These are phyloP conservation scores for Lytechinus pictus DNA, from an alignment of 35 echinoderm and acorn worm genomes.

Conservation along the genomic window DNA sequence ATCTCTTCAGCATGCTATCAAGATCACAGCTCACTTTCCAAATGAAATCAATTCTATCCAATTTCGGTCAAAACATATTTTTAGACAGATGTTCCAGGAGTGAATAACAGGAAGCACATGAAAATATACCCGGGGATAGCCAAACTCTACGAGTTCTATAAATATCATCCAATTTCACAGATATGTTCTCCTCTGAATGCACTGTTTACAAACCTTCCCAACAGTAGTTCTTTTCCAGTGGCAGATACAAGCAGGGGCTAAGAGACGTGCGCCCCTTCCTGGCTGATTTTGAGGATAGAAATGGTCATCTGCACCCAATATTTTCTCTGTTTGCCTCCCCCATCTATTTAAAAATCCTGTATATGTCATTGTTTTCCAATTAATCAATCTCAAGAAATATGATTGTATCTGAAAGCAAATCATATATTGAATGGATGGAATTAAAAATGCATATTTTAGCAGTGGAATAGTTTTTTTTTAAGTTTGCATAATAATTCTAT, in stretches of 20 bases:
- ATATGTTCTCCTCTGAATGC: not conserved
- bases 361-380: not conserved
- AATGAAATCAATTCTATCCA: not conserved
- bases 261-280: too few species aligned
- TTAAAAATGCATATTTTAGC: too few species aligned
- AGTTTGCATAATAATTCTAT: too few species aligned
- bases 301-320: too few species aligned
- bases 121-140: not conserved
- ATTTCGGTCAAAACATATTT: constrained; percentile 1
- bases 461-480: too few species aligned
- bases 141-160: not conserved
- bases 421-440: not conserved
- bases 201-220: not conserved
- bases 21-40: not conserved
- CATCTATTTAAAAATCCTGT: too few species aligned
- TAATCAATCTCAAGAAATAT: not conserved
- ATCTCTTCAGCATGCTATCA: not conserved
- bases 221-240: not conserved
- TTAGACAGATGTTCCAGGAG: not conserved
- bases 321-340: too few species aligned
- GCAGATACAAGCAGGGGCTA: too few species aligned
- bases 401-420: not conserved
- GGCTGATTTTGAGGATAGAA: too few species aligned
- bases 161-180: not conserved
- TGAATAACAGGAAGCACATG: not conserved